Evolutionary conservation across 2,888 invertebrate genomes (phyloP), one percentile per base, ranked within the genome.

Genomic region (Ditylenchus weischeri): DNA sequence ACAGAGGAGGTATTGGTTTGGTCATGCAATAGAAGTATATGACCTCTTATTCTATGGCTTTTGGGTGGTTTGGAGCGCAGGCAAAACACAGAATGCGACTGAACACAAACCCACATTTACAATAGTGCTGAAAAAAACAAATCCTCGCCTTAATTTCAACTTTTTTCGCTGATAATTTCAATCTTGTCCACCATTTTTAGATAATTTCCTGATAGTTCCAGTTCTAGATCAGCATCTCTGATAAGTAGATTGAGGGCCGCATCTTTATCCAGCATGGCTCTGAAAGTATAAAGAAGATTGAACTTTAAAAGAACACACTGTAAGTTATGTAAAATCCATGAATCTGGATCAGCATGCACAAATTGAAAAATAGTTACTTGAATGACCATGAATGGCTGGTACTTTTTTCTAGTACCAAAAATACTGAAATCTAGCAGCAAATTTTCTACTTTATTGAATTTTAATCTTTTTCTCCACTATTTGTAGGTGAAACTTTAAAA

Each of bases 1-100:
- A 62, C n/a, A n/a, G 62, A 47, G 8, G 62, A 62, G 10, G 62
- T 62, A 19, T 62, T 62, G n/a, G 62, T 62, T 47, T 62, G 62
- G 29, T 62, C 62, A 48, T 62, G 62, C 19, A 62, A 11, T 0
- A 62, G 8, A 4, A 62, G 18, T 47, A 62, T 47, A n/a, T 62
- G 15, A 7, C 47, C 62, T 19, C 48, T 62, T 13, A 62, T 8
- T 43, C 43, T 23, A 13, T 43, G 48, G 19, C 8, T 29, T 19
- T 62, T 48, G n/a, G 62, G 48, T 19, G 62, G 62, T 2, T 23
- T 48, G 11, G 47, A 19, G 11, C 36, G 48, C 38, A 62, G 49
- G 47, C 47, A 62, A n/a, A 62, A 62, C 11, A 62, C 62, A 10
- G 43, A 23, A 10, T 62, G 48, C 18, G 23, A 23, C 62, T 62